Base-by-base conservation (phyloP, 37 sponge, comb jelly and placozoan species). In the Spongilla lacustris region DNA sequence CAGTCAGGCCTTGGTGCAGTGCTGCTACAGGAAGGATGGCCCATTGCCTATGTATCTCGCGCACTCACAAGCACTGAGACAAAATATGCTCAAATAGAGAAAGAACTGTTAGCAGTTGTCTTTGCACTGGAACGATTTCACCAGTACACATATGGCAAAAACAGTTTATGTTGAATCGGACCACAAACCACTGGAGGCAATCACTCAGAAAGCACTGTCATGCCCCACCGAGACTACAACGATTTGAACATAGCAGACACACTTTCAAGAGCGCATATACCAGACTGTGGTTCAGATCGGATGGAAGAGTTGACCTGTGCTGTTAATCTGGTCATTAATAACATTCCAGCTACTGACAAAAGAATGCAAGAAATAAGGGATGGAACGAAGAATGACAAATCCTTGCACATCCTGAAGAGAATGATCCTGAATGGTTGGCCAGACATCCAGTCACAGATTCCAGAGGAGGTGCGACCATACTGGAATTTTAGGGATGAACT, bases 151-250 rank as follows among this genome's bases (percentile, higher is more conserved):
- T 75, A 67, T 75, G 85, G 85, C 6, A n/a, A n/a, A n/a, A n/a
- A n/a, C n/a, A n/a, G n/a, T n/a, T n/a, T n/a, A 67, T 10, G 79
- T 85, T 2, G 86, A 85, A 24, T 78, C 86, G 10, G 86, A 85
- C 78, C 86, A 85, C 86, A 77, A 77, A 35, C 79, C 79, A 11
- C 78, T 85, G 2, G 86, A 85, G 68, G 22, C 30, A 31, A 83
- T 83, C 33, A 27, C 67, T 5, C 36, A 75, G 30, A 84, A n/a
- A n/a, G n/a, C n/a, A n/a, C n/a, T n/a, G n/a, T n/a, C n/a, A n/a
- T n/a, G n/a, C n/a, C n/a, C n/a, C n/a, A n/a, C n/a, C n/a, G n/a
- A n/a, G n/a, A n/a, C n/a, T n/a, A n/a, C n/a, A n/a, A n/a, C n/a
- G n/a, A 84, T 33, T 28, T 71, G 12, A 30, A 78, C 9, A 78